phyloP scores from a whole-genome alignment of 1,140 invertebrate species.

The Meloidogyne exigua region DNA sequence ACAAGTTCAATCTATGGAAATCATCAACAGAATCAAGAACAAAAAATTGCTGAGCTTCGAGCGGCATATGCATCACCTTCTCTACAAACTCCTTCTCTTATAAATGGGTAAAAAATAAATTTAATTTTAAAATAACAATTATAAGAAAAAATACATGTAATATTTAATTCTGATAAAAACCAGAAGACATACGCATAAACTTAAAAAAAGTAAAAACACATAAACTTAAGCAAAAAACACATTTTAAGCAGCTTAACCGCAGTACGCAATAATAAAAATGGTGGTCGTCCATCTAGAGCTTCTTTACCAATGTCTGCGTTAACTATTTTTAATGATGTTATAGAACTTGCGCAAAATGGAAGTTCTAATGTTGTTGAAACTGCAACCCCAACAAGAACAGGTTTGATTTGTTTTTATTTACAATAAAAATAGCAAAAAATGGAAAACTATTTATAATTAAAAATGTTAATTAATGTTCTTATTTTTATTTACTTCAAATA shows the following conservation, averaged over 20 bases:
- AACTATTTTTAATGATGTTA: background rate
- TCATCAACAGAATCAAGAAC: slow-evolving; percentile 15
- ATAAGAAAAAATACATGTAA: too few species aligned
- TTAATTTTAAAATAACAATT: background rate
- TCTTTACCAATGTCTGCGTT: background rate
- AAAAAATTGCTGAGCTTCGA: slow-evolving; percentile 21
- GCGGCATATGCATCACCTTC: slow-evolving; percentile 7
- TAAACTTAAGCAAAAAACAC: background rate
- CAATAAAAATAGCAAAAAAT: too few species aligned
- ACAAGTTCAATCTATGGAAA: background rate
- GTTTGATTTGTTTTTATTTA: background rate
- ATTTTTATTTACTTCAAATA: too few species aligned
- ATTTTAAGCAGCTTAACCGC: slow-evolving; percentile 5
- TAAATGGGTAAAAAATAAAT: background rate
- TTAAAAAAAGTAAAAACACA: too few species aligned
- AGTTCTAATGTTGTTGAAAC: background rate
- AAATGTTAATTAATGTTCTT: too few species aligned
- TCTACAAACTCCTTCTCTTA: background rate
- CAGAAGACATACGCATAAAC: background rate
- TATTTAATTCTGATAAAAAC: too few species aligned
- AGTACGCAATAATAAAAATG: background rate
- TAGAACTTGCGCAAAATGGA: background rate
- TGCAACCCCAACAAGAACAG: background rate
- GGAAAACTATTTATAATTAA: too few species aligned
- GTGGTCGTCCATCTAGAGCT: background rate